These are phyloP conservation scores for Eretmochelys imbricata DNA, from an alignment of 2,113 vertebrate genomes.

Conservation along the genomic window DNA sequence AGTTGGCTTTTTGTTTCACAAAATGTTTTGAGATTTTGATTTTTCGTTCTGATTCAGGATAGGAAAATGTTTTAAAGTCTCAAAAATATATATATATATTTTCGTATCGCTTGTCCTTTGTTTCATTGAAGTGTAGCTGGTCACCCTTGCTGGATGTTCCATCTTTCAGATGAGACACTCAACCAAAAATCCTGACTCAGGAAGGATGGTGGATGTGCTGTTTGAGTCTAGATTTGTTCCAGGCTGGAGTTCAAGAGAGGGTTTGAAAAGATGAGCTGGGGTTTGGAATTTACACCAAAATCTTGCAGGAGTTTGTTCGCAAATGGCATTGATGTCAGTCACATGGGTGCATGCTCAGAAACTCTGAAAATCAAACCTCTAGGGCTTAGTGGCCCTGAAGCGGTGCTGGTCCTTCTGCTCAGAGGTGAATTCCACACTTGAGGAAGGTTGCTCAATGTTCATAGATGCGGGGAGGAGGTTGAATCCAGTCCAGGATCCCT, in stretches of 20 bases:
- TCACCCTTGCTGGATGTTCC: rapidly evolving
- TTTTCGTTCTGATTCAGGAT: too few species aligned
- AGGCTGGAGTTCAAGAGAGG: not conserved
- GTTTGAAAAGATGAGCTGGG: rapidly evolving
- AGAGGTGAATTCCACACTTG: not conserved
- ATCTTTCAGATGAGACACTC: rapidly evolving
- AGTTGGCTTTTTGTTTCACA: too few species aligned
- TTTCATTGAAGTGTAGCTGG: not conserved
- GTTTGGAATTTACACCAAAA: not conserved
- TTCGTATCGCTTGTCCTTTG: not conserved
- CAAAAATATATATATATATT: too few species aligned
- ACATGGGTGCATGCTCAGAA: not conserved
- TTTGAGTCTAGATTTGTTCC: not conserved
- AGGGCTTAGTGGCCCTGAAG: not conserved
- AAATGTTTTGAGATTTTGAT: too few species aligned
- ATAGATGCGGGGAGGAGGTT: not conserved
- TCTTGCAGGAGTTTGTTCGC: not conserved
- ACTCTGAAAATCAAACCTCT: not conserved
- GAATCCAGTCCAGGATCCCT: not conserved
- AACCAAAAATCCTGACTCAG: rapidly evolving
- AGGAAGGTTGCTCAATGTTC: not conserved
- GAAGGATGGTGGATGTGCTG: rapidly evolving
- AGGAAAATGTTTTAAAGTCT: too few species aligned
- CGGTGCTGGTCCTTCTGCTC: not conserved
- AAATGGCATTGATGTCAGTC: rapidly evolving